phyloP scores from a whole-genome alignment of 2,888 invertebrate species.

The Crossocerus cetratus region DNA sequence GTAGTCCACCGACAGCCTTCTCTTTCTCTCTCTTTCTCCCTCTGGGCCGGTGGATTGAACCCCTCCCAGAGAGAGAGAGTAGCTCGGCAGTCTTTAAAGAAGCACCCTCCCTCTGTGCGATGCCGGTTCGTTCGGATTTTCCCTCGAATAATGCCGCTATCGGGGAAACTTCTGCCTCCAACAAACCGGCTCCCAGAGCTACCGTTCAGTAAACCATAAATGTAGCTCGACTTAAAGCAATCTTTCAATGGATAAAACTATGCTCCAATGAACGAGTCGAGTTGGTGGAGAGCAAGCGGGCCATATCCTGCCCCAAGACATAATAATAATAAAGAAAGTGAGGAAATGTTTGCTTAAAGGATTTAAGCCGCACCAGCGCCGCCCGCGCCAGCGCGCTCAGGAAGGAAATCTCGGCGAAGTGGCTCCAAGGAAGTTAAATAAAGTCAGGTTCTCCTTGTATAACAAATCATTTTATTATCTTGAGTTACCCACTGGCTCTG shows the following conservation, averaged over 20 bases:
- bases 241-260: slow-evolving; percentile 13
- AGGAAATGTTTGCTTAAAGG: slow-evolving; percentile 8
- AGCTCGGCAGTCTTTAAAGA: neutral
- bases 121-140: neutral
- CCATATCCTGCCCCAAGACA: slow-evolving; percentile 7
- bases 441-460: too few relatives aligned
- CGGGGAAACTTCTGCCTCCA: neutral
- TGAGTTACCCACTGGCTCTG: too few relatives aligned
- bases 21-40: too few relatives aligned
- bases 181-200: neutral
- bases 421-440: too few relatives aligned
- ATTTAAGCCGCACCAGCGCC: neutral
- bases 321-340: slow-evolving; percentile 7
- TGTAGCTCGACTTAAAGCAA: slow-evolving; percentile 11
- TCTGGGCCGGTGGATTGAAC: too few relatives aligned
- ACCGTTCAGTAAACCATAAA: slow-evolving; percentile 23
- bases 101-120: neutral
- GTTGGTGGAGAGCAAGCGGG: neutral
- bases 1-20: too few relatives aligned
- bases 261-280: slow-evolving; percentile 12
- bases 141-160: neutral
- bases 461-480: too few relatives aligned
- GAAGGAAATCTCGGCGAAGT: too few relatives aligned
- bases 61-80: too few relatives aligned
- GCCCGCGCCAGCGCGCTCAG: too few relatives aligned